These are phyloP conservation scores for Picus viridis DNA, from an alignment of 2,797 vertebrate species.

Conservation along the genomic window DNA sequence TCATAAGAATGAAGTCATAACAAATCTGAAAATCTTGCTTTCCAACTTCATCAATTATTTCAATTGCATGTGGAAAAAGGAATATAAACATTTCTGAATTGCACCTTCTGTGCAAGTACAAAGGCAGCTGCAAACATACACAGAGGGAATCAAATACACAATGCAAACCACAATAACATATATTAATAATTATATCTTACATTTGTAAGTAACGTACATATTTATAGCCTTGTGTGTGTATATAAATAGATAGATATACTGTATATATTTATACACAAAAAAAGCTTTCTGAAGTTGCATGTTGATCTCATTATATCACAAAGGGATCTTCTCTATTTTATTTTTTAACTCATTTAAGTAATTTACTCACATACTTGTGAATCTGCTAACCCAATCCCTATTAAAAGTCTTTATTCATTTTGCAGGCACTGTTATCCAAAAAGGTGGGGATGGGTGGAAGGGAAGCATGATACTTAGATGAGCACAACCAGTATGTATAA, in stretches of 20 bases:
- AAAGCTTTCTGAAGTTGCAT: neutral
- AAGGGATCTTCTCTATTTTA: neutral
- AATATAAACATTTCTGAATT: neutral
- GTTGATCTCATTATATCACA: neutral
- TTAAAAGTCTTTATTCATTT: neutral
- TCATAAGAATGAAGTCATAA: neutral
- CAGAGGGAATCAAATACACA: neutral
- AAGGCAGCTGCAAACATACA: neutral
- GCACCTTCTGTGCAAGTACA: neutral
- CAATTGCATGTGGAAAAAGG: neutral
- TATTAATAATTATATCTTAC: neutral
- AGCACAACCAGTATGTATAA: fast-evolving
- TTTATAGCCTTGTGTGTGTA: neutral
- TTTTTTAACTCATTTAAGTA: neutral
- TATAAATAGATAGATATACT: neutral
- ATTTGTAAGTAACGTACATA: neutral
- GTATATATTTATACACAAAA: neutral
- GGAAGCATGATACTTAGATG: neutral
- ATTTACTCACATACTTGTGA: neutral
- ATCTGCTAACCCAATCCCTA: neutral
- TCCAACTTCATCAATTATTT: neutral
- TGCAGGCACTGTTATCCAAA: neutral
- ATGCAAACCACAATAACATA: neutral
- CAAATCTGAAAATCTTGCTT: neutral
- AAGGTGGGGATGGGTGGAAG: neutral